Evolutionary conservation across 2,888 invertebrate genomes (phyloP), one percentile per base, ranked within the genome.

Genomic region (Synanthedon andrenaeformis): DNA sequence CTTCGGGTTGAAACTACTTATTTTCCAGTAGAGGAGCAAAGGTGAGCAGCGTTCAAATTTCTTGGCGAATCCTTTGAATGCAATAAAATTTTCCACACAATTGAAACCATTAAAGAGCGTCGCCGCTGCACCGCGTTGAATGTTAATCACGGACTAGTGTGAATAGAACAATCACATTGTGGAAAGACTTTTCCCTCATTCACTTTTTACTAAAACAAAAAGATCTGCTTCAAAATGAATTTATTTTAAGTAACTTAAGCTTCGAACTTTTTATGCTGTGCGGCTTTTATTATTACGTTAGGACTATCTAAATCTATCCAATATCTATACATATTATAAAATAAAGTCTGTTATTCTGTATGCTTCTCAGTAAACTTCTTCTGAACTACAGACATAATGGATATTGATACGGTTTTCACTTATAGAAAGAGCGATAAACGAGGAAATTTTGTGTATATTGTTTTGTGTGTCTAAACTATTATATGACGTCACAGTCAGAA

Each of bases 81-180:
- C 81, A 80, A 83, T 83, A 84, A 82, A 84, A 85, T 82, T 82
- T 84, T 84, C 85, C 78, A 76, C 80, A 82, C 83, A 83, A 84
- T 85, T 82, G 83, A 80, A 81, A 77, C 82, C 82, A 82, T 84
- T 85, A 79, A 79, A 79, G 75, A 76, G 70, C 77, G 75, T 75
- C 75, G 74, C 71, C 70, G 67, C 70, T 66, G 70, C 70, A 72
- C 74, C 57, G 64, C 61, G 69, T 65, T 76, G 82, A 83, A 82
- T 84, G 80, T 82, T 83, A 82, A 83, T 84, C 82, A 74, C 76
- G 65, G 61, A 67, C 74, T 77, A 72, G 77, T 79, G 77, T 83
- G 82, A 82, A 83, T 79, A 72, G 81, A 79, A 84, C 81, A 81
- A 81, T 83, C 77, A 77, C 75, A 77, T 71, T 73, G 79, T 75